phyloP scores from a whole-genome alignment of 1,140 invertebrate genomes.

The Macrocentrus cingulum region DNA sequence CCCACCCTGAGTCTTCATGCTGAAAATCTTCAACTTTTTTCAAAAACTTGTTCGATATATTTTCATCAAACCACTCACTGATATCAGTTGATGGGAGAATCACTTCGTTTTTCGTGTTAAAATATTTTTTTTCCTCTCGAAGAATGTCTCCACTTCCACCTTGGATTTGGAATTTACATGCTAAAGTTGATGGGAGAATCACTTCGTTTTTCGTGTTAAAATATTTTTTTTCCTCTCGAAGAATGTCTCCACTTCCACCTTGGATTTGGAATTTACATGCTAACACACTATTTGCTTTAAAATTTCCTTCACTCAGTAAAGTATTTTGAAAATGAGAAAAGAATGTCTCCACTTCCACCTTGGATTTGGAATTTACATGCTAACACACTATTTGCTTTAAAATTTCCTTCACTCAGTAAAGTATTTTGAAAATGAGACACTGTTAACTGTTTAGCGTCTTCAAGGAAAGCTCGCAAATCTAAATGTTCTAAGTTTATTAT shows the following conservation, averaged over 20 bases:
- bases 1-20: conserved; percentile 27
- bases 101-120: conserved; percentile 22
- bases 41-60: conserved; percentile 18
- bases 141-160: too few relatives aligned
- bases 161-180: too few relatives aligned
- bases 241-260: too few relatives aligned
- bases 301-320: too few relatives aligned
- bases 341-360: too few relatives aligned
- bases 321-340: too few relatives aligned
- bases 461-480: conserved; percentile 5
- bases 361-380: too few relatives aligned
- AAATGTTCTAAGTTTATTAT: conserved; percentile 6
- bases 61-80: conserved; percentile 19
- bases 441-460: conserved; percentile 6
- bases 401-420: conserved; percentile 16
- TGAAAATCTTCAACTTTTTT: conserved; percentile 28
- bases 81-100: conserved; percentile 22
- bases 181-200: too few relatives aligned
- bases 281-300: conserved; percentile 24
- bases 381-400: too few relatives aligned
- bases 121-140: conserved; percentile 23
- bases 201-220: too few relatives aligned
- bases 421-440: conserved; percentile 5
- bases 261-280: conserved; percentile 23
- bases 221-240: too few relatives aligned